Conservation (phyloP, 2,113 vertebrate genomes). For the Cyprinodon brontotheroides region DNA sequence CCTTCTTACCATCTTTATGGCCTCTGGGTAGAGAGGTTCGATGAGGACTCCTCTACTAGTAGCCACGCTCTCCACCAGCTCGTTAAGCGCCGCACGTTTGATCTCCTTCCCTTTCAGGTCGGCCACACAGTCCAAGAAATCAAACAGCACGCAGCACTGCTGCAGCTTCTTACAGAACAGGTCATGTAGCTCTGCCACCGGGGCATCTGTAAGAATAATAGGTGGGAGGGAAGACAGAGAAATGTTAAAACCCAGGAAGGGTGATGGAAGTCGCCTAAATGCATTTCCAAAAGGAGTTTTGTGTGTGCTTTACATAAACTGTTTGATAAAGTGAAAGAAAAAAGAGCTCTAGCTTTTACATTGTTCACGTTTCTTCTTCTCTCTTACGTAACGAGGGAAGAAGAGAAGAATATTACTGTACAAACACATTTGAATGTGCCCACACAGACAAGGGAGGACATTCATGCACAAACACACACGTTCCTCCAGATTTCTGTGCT, state of each 20-base stretch:
- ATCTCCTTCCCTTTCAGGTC: conserved; percentile 96
- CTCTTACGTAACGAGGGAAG: conserved; percentile 41
- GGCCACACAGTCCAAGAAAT: conserved; percentile 93
- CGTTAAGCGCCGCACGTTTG: conserved; percentile 90
- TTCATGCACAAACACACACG: conserved; percentile 33
- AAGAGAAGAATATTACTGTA: conserved; percentile 44
- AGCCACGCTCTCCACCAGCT: conserved; percentile 92
- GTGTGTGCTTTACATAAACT: conserved; percentile 7
- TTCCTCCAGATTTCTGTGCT: conserved; percentile 36
- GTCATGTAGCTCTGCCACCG: conserved; percentile 89
- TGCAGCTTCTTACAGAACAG: conserved; percentile 93
- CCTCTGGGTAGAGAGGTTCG: conserved; percentile 90
- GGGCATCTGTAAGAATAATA: conserved; percentile 74
- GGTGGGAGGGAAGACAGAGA: neutral
- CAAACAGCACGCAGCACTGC: conserved; percentile 92
- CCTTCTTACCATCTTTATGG: conserved; percentile 90
- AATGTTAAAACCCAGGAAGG: conserved; percentile 20
- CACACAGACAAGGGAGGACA: conserved; percentile 15
- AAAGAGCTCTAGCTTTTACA: conserved; percentile 13
- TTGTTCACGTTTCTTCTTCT: conserved; percentile 24
- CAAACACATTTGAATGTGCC: conserved; percentile 42
- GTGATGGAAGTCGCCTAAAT: neutral
- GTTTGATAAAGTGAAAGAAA: conserved; percentile 21
- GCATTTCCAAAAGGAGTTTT: conserved; percentile 1
- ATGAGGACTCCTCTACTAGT: conserved; percentile 90